These are phyloP conservation scores for Xiphophorus maculatus DNA, from an alignment of 2,113 vertebrate species.

Conservation along the genomic window DNA sequence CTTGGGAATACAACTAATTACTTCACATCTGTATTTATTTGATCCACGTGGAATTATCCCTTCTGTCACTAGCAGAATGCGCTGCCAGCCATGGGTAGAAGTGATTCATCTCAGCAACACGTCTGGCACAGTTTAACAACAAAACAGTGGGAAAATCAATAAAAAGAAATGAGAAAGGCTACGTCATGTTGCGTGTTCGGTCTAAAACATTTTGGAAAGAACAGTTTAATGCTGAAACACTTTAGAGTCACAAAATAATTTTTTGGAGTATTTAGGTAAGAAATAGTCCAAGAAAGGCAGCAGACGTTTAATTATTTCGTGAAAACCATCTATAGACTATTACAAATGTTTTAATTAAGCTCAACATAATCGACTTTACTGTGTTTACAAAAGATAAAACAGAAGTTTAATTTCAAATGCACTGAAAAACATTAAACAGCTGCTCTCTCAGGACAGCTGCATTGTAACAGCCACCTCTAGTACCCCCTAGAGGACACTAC, in stretches of 20 bases:
- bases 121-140: slow-evolving; percentile 91
- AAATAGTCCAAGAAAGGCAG: slow-evolving; percentile 34
- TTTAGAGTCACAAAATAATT: slow-evolving; percentile 11
- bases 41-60: slow-evolving; percentile 98
- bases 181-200: slow-evolving; percentile 51
- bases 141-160: slow-evolving; percentile 91
- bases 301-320: slow-evolving; percentile 79
- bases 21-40: slow-evolving; percentile 99
- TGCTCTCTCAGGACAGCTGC: slow-evolving; percentile 13
- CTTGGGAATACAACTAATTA: slow-evolving; percentile 99
- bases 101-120: slow-evolving; percentile 95
- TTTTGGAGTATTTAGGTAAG: slow-evolving; percentile 30
- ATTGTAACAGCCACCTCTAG: slow-evolving; percentile 51
- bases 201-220: slow-evolving; percentile 51
- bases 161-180: slow-evolving; percentile 82
- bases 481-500: slow-evolving; percentile 71
- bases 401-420: slow-evolving; percentile 43
- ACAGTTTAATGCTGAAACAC: slow-evolving; percentile 21
- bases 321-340: slow-evolving; percentile 67
- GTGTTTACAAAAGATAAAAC: slow-evolving; percentile 45
- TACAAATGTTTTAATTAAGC: slow-evolving; percentile 50
- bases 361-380: slow-evolving; percentile 29
- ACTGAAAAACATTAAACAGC: slow-evolving; percentile 33
- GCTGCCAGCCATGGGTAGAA: slow-evolving; percentile 91
- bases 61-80: slow-evolving; percentile 96